These are phyloP conservation scores for Tinea semifulvella DNA, from an alignment of 2,888 invertebrate species.

Conservation along the genomic window DNA sequence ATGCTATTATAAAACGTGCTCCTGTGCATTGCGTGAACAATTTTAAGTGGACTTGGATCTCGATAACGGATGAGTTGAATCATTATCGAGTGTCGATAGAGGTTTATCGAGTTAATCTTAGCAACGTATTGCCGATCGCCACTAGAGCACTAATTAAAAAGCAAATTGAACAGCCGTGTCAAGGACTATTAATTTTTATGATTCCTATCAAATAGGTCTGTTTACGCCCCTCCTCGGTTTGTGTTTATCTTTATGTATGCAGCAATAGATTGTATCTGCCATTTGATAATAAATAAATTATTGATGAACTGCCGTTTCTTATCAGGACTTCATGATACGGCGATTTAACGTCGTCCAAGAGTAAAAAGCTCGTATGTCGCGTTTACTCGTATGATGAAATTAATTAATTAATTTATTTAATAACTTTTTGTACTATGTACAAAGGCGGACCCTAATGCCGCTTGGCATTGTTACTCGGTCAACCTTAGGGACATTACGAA, in stretches of 20 bases:
- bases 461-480: too few relatives aligned
- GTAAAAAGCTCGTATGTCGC: too few relatives aligned
- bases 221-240: slow-evolving; percentile 25
- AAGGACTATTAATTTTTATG: slow-evolving; percentile 54
- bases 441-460: too few relatives aligned
- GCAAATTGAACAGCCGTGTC: slow-evolving; percentile 48
- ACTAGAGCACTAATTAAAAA: slow-evolving; percentile 40
- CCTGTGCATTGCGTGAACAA: background rate
- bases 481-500: too few relatives aligned
- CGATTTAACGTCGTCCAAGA: too few relatives aligned
- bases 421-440: too few relatives aligned
- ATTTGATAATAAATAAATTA: slow-evolving; percentile 44
- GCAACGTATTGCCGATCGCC: slow-evolving; percentile 16
- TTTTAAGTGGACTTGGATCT: background rate
- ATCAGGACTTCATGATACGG: slow-evolving; percentile 25
- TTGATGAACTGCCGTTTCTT: slow-evolving; percentile 33
- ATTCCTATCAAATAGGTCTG: slow-evolving; percentile 35
- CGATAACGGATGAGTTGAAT: background rate
- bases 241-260: slow-evolving; percentile 41
- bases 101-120: slow-evolving; percentile 21
- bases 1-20: too few relatives aligned
- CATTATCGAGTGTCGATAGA: slow-evolving; percentile 27
- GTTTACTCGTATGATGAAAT: too few relatives aligned
- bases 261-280: slow-evolving; percentile 40
- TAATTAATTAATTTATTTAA: too few relatives aligned